These are phyloP conservation scores for Cecidostiba fungosa DNA, from an alignment of 2,888 invertebrate genomes.

Conservation along the genomic window DNA sequence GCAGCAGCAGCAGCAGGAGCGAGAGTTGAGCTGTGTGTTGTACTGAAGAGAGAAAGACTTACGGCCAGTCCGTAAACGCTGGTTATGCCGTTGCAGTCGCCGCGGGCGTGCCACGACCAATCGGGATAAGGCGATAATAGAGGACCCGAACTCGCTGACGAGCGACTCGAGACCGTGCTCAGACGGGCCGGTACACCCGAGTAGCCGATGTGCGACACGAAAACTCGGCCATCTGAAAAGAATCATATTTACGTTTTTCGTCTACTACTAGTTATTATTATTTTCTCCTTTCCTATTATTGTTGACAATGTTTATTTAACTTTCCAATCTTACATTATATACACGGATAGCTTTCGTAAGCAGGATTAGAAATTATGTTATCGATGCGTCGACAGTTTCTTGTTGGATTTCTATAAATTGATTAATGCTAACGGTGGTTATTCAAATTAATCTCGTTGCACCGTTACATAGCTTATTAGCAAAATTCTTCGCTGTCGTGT, in stretches of 20 bases:
- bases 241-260: no score
- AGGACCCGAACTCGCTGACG: slow-evolving; percentile 78
- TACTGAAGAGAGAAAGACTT: slow-evolving; percentile 49
- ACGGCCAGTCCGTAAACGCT: slow-evolving; percentile 86
- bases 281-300: background rate
- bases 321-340: background rate
- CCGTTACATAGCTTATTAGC: background rate
- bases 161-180: slow-evolving; percentile 81
- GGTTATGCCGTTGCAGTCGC: slow-evolving; percentile 85
- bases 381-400: background rate
- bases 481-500: background rate
- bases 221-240: slow-evolving; percentile 78
- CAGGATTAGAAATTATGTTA: background rate
- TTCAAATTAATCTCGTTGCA: background rate
- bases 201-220: slow-evolving; percentile 85
- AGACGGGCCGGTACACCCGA: slow-evolving; percentile 86
- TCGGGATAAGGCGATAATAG: slow-evolving; percentile 84
- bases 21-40: slow-evolving; percentile 18
- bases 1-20: background rate
- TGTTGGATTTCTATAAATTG: background rate
- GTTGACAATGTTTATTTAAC: background rate
- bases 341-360: background rate
- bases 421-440: background rate
- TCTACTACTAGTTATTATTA: no score
- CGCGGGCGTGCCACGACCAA: slow-evolving; percentile 83